Evolutionary conservation across 2,888 invertebrate genomes (phyloP).

Genomic region (Invenusta paracnida): DNA sequence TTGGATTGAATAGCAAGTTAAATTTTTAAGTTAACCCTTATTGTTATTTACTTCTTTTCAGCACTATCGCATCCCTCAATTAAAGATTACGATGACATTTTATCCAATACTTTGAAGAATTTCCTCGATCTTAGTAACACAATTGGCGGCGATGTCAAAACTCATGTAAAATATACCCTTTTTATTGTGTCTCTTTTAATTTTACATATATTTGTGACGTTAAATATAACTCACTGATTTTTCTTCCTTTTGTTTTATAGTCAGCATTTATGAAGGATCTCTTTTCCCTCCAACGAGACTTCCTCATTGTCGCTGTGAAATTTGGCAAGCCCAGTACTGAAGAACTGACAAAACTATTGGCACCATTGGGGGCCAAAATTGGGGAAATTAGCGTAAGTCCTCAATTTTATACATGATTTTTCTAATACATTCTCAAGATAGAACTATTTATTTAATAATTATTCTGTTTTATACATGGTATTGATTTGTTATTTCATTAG

Average conservation of each 20-base stretch:
- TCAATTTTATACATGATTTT: too few relatives aligned
- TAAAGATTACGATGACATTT: conserved; percentile 13
- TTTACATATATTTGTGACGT: too few relatives aligned
- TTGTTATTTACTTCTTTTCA: too few relatives aligned
- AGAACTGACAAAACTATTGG: not conserved
- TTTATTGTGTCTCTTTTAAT: too few relatives aligned
- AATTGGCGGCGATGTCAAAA: conserved; percentile 39
- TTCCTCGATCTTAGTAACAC: conserved; percentile 1
- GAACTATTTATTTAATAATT: not conserved
- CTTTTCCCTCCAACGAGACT: conserved; percentile 33
- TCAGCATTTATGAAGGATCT: not conserved
- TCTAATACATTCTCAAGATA: not conserved
- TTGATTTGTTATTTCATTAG: not conserved
- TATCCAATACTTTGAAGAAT: not conserved
- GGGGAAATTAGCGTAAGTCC: conserved; percentile 11
- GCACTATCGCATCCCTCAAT: not conserved
- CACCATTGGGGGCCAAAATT: not conserved
- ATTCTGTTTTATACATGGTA: not conserved
- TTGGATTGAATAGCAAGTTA: too few relatives aligned
- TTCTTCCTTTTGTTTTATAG: too few relatives aligned
- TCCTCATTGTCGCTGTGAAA: conserved; percentile 2
- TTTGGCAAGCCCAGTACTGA: conserved; percentile 4
- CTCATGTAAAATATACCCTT: conserved; percentile 17
- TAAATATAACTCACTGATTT: not conserved
- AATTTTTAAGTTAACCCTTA: too few relatives aligned